phyloP scores from a whole-genome alignment of 1,140 invertebrate genomes.

The Orius insidiosus region DNA sequence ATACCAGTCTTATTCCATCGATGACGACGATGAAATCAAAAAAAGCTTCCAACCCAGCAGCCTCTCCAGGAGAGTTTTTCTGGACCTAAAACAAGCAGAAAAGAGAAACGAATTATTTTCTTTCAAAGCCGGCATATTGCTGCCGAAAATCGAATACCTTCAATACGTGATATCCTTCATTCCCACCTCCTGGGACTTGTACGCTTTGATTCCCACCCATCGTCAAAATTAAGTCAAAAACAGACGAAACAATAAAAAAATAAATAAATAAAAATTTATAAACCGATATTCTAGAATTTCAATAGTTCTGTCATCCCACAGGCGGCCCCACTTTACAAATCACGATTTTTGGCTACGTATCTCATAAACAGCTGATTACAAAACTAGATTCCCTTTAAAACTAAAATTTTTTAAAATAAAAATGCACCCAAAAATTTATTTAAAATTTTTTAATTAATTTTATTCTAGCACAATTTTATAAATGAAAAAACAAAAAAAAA shows the following conservation, averaged over 20 bases:
- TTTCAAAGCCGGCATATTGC: conserved; percentile 1
- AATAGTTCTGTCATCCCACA: not conserved
- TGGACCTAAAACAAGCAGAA: conserved; percentile 64
- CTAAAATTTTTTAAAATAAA: no score
- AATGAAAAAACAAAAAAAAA: no score
- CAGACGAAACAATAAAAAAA: not conserved
- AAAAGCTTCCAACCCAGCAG: conserved; percentile 90
- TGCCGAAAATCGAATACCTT: conserved; percentile 40
- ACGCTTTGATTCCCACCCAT: conserved; percentile 91
- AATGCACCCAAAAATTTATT: no score
- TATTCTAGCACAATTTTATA: no score
- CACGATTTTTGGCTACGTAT: conserved; percentile 7
- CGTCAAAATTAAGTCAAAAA: conserved; percentile 12
- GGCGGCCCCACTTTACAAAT: not conserved
- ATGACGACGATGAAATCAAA: conserved; percentile 98
- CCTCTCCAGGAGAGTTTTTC: conserved; percentile 87
- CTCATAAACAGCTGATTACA: conserved; percentile 4
- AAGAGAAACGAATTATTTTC: no score
- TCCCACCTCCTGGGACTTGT: conserved; percentile 87
- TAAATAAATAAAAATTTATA: not conserved
- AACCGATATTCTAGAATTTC: not conserved
- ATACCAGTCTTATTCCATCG: conserved; percentile 79
- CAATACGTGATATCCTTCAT: conserved; percentile 92
- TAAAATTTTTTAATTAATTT: no score
- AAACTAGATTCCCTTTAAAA: no score